phyloP scores from a whole-genome alignment of 2,888 invertebrate species.

The Tachina grossa region DNA sequence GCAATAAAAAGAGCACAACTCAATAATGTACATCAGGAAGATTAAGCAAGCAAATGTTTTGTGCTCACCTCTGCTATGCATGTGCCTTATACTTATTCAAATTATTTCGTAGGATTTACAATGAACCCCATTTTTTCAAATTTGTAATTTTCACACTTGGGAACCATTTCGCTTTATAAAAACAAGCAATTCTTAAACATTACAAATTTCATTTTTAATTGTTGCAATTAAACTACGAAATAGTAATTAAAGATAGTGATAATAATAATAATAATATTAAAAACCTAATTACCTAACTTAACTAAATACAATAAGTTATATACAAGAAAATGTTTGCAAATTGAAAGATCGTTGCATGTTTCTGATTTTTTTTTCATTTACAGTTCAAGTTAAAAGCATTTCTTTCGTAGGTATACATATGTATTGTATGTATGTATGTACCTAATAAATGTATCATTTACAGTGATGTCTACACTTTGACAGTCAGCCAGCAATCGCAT shows the following conservation, averaged over 20 bases:
- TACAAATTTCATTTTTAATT: conserved; percentile 8
- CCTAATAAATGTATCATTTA: conserved; percentile 18
- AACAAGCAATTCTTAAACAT: conserved; percentile 14
- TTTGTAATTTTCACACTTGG: not conserved
- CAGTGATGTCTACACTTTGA: conserved; percentile 32
- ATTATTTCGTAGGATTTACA: not conserved
- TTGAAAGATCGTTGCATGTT: conserved; percentile 34
- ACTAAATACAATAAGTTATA: conserved; percentile 45
- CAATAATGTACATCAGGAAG: no score
- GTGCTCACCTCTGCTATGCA: no score
- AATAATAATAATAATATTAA: conserved; percentile 42
- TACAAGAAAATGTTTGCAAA: conserved; percentile 25
- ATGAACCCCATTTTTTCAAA: not conserved
- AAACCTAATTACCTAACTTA: conserved; percentile 43
- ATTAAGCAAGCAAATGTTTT: no score
- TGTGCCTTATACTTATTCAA: not conserved
- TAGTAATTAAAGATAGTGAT: conserved; percentile 8
- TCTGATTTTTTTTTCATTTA: not conserved
- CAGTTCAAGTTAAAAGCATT: conserved; percentile 4
- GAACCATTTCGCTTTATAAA: conserved; percentile 33
- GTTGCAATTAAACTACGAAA: conserved; percentile 8
- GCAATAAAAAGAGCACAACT: no score
- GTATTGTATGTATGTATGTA: not conserved
- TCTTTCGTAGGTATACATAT: conserved; percentile 15
- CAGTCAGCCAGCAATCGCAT: conserved; percentile 34